Percentiles rank a stretch among this genome's conserved stretches.
phyloP scores from a whole-genome alignment of 2,113 vertebrate genomes.

The Platycercus adscitus region DNA sequence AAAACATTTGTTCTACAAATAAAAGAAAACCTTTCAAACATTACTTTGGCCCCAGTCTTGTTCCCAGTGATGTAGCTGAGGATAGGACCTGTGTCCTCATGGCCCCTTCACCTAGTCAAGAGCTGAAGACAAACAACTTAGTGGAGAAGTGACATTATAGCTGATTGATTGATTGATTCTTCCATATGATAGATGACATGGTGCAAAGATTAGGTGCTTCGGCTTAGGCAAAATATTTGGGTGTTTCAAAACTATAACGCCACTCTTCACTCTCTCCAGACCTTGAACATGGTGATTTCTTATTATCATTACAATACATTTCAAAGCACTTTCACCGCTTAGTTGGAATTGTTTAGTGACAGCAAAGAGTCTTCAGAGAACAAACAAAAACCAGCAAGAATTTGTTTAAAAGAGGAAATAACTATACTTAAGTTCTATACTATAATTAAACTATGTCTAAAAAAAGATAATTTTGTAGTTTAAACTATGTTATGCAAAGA shows the following conservation, averaged over 20 bases:
- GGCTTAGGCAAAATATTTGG: not conserved
- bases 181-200: not conserved
- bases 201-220: not conserved
- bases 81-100: not conserved
- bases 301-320: not conserved
- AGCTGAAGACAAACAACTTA: not conserved
- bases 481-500: not conserved
- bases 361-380: not conserved
- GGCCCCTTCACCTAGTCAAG: not conserved
- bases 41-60: not conserved
- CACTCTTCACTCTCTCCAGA: not conserved
- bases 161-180: not conserved
- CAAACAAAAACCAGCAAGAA: not conserved
- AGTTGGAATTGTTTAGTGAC: not conserved
- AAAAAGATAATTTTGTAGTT: not conserved
- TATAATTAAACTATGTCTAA: not conserved
- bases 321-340: not conserved
- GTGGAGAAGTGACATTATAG: not conserved
- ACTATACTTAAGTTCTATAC: not conserved
- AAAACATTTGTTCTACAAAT: conserved; percentile 63
- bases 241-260: not conserved
- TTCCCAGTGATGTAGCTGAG: not conserved
- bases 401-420: not conserved
- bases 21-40: conserved; percentile 46
- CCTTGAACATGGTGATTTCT: accelerated